Evolutionary conservation across 2,888 invertebrate genomes (phyloP).

Genomic region (Idaea biselata): DNA sequence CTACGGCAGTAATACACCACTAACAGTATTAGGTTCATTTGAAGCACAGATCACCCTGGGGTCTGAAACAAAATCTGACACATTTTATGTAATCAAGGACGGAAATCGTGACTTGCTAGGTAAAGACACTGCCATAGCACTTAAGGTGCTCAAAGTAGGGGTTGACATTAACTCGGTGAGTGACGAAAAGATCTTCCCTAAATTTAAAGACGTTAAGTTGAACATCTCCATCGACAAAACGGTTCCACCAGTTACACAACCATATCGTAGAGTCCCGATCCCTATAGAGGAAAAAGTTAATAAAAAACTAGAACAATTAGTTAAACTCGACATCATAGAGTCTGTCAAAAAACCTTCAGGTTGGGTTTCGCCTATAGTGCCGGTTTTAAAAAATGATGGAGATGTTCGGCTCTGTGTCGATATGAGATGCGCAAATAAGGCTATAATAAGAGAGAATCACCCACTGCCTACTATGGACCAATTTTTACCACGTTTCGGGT

Average conservation of each 20-base stretch:
- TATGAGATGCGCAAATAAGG: conserved; percentile 36
- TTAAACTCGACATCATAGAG: conserved; percentile 29
- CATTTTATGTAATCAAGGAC: conserved; percentile 31
- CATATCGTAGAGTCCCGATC: conserved; percentile 20
- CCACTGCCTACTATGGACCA: conserved; percentile 36
- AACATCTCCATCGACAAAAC: too few relatives aligned
- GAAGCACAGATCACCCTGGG: conserved; percentile 6
- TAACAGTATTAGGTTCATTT: conserved; percentile 25
- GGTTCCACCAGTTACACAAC: too few relatives aligned
- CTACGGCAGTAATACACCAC: conserved; percentile 25
- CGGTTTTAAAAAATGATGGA: conserved; percentile 28
- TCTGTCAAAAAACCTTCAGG: conserved; percentile 21
- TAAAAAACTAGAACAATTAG: conserved; percentile 24
- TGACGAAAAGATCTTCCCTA: too few relatives aligned
- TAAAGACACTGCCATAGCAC: too few relatives aligned
- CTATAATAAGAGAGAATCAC: conserved; percentile 34
- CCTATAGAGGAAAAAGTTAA: conserved; percentile 20
- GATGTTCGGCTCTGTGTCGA: conserved; percentile 33
- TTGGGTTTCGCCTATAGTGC: conserved; percentile 33
- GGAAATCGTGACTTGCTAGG: conserved; percentile 9
- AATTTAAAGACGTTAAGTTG: too few relatives aligned
- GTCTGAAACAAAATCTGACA: too few relatives aligned
- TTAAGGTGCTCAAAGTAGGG: too few relatives aligned
- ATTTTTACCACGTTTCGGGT: conserved; percentile 14
- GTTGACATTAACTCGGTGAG: too few relatives aligned